Evolutionary conservation across 30 jellyfish, hydroid and myxozoan species (phyloP).

Genomic region (Phacellophora camtschatica): DNA sequence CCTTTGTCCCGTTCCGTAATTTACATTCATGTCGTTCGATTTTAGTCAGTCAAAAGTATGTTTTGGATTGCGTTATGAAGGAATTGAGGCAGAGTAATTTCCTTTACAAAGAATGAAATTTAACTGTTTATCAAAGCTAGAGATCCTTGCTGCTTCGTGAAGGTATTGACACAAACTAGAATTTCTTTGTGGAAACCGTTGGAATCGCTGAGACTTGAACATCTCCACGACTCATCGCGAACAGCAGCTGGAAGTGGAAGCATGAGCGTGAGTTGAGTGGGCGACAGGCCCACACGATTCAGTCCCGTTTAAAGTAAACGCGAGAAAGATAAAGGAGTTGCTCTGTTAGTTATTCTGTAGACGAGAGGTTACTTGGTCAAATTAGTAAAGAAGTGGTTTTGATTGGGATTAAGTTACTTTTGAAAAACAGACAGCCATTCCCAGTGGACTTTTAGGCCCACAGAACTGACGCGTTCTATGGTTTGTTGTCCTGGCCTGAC

Average conservation of each 20-base stretch:
- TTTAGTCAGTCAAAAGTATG: background rate
- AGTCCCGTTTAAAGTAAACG: slow-evolving; percentile 3
- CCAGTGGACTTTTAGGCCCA: background rate
- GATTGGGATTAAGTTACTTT: too few species aligned
- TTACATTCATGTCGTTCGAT: background rate
- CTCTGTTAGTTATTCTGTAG: background rate
- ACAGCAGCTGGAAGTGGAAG: slow-evolving; percentile 80
- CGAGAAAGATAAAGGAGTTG: background rate
- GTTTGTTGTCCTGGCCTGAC: too few species aligned
- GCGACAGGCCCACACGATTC: slow-evolving; percentile 82
- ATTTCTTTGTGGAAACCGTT: background rate
- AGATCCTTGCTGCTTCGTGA: background rate
- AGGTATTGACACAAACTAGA: background rate
- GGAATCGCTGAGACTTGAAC: slow-evolving; percentile 42
- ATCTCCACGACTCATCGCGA: slow-evolving; percentile 51
- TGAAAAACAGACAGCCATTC: too few species aligned
- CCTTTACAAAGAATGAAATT: too few species aligned
- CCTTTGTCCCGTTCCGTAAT: background rate
- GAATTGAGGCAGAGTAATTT: too few species aligned
- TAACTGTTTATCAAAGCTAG: background rate
- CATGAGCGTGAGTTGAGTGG: too few species aligned
- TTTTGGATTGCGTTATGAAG: background rate
- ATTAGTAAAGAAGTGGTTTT: too few species aligned
- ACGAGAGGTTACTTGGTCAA: too few species aligned
- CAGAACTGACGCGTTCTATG: background rate